These are phyloP conservation scores for Ia io DNA, from an alignment of 2,113 vertebrate genomes.

Conservation along the genomic window DNA sequence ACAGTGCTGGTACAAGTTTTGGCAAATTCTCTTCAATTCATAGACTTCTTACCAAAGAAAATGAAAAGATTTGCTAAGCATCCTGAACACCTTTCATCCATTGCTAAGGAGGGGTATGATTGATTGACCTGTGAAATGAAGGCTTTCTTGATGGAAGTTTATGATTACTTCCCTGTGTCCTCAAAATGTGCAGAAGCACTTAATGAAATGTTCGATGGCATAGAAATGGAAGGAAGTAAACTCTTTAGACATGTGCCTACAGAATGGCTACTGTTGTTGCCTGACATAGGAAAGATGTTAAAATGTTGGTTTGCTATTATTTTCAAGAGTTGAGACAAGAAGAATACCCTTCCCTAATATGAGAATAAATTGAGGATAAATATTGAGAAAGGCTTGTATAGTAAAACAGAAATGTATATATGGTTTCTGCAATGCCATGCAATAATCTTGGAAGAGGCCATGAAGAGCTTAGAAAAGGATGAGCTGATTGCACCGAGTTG, in stretches of 20 bases:
- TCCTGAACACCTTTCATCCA: neutral
- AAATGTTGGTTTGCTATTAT: neutral
- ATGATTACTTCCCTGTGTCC: neutral
- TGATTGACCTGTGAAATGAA: constrained; percentile 2
- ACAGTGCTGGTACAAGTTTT: neutral
- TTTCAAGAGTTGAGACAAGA: neutral
- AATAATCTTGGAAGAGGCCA: neutral
- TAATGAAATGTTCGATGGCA: neutral
- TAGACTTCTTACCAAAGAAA: neutral
- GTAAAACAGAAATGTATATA: neutral
- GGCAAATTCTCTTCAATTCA: neutral
- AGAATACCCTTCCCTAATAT: neutral
- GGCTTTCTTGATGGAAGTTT: neutral
- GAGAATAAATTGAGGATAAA: neutral
- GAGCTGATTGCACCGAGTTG: neutral
- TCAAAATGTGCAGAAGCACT: neutral
- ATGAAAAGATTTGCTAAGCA: neutral
- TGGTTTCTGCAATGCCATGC: neutral
- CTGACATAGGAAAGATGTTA: neutral
- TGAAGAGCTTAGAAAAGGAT: neutral
- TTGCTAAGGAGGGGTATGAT: neutral
- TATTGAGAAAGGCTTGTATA: neutral
- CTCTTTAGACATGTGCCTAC: neutral
- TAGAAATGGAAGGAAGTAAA: neutral
- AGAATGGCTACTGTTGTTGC: neutral